These are phyloP conservation scores for Lophochroa leadbeateri DNA, from an alignment of 2,113 vertebrate species.

Conservation along the genomic window DNA sequence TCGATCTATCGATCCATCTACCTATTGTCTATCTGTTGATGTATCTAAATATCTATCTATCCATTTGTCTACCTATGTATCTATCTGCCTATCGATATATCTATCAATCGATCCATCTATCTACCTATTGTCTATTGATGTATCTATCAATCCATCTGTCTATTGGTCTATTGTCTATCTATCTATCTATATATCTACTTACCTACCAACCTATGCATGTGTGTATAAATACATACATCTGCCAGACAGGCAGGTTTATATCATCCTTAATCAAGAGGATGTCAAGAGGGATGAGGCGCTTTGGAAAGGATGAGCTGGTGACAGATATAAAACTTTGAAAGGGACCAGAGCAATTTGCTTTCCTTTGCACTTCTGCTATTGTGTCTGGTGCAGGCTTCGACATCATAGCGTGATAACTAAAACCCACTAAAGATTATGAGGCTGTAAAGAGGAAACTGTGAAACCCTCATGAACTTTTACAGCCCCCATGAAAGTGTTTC, in stretches of 20 bases:
- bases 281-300: not conserved
- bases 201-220: rapidly evolving
- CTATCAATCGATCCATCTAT: not conserved
- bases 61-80: too few species aligned
- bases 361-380: not conserved
- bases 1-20: not conserved
- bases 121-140: not conserved
- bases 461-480: slow-evolving; percentile 31
- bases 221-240: too few species aligned
- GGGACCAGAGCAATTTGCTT: not conserved
- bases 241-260: not conserved
- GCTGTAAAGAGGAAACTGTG: slow-evolving; percentile 34
- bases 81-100: not conserved
- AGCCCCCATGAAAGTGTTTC: not conserved
- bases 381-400: not conserved
- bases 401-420: not conserved
- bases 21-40: not conserved
- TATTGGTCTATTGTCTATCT: not conserved
- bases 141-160: not conserved
- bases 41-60: too few species aligned
- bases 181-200: too few species aligned
- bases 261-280: not conserved
- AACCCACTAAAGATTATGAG: not conserved
- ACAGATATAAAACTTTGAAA: not conserved
- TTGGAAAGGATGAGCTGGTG: not conserved